Conservation (phyloP, 2,888 invertebrate genomes). For the Hirtodrosophila histrioides region DNA sequence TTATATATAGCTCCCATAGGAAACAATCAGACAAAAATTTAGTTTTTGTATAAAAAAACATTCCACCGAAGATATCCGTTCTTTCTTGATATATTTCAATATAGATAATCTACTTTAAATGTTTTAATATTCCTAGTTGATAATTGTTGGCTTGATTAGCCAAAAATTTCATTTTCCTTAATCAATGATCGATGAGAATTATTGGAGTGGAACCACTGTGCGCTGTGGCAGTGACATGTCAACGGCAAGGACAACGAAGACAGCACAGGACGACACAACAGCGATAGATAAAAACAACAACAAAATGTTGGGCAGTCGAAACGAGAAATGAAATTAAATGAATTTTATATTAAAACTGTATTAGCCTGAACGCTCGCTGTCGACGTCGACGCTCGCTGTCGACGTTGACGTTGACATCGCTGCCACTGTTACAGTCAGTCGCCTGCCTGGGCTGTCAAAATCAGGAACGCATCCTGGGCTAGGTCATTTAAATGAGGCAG, state of each 20-base stretch:
- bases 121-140: no score
- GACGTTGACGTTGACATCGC: background rate
- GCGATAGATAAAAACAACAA: constrained; percentile 19
- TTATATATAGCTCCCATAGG: no score
- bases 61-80: no score
- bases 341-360: constrained; percentile 76
- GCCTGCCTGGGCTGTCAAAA: constrained; percentile 63
- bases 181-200: background rate
- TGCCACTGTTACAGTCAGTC: constrained; percentile 18
- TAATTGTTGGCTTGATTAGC: no score
- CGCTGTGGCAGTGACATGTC: constrained; percentile 61
- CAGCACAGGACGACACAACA: constrained; percentile 24
- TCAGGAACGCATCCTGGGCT: constrained; percentile 66
- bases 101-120: no score
- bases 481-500: constrained; percentile 74
- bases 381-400: constrained; percentile 8
- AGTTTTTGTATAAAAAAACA: no score
- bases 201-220: constrained; percentile 36
- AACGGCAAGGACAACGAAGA: constrained; percentile 47
- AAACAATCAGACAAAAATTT: no score
- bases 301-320: constrained; percentile 51
- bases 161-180: no score
- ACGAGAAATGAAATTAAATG: constrained; percentile 61
- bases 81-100: no score
- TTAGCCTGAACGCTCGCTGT: constrained; percentile 45